Base-by-base conservation (phyloP, 2,113 vertebrate genomes). In the Brachyhypopomus gauderio region DNA sequence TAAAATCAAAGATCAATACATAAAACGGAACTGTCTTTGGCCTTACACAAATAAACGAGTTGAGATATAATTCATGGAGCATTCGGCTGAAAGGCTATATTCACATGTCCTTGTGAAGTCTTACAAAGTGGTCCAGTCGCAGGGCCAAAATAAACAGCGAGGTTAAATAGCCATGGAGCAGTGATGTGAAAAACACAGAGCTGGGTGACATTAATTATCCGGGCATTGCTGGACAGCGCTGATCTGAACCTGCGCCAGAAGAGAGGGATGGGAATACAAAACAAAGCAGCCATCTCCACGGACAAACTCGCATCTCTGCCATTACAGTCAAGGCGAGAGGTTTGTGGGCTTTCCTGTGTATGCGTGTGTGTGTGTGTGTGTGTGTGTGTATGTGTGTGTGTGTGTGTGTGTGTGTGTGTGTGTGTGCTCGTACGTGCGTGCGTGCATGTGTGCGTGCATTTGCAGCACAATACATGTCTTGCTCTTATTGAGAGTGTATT, bases 201-300 rank as follows among this genome's bases (percentile, higher is more conserved):
- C 88, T 89, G 87, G 78, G 81, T 85, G 84, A 80, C 87, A 89
- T 48, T 59, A 93, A 92, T 92, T 93, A 92, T 79, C 89, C 80
- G 88, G 86, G 81, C 84, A 90, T 86, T 86, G 86, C 60, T 77
- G 71, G 77, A 89, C 75, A 75, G 88, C 89, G 90, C 88, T 89
- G 87, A n/a, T 77, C 59, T 91, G 91, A 93, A 90, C n/a, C 76
- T 82, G 78, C 77, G 90, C 90, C 93, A 93, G 89, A 64, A 75
- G 71, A 91, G 85, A 70, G 66, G 66, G 19, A 70, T 19, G n/a
- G 90, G 73, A 86, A 1, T 90, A 66, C 85, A 85, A 83, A 91
- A 88, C 85, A 85, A 83, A 91, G 88, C 85, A 92, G 89, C 89
- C 88, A 83, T 88, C 88, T 89, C 85, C 89, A 89, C 80, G 88